Evolutionary conservation across 2,113 vertebrate species (phyloP), one percentile per base, ranked within the genome.

Genomic region (Trogon surrucura): DNA sequence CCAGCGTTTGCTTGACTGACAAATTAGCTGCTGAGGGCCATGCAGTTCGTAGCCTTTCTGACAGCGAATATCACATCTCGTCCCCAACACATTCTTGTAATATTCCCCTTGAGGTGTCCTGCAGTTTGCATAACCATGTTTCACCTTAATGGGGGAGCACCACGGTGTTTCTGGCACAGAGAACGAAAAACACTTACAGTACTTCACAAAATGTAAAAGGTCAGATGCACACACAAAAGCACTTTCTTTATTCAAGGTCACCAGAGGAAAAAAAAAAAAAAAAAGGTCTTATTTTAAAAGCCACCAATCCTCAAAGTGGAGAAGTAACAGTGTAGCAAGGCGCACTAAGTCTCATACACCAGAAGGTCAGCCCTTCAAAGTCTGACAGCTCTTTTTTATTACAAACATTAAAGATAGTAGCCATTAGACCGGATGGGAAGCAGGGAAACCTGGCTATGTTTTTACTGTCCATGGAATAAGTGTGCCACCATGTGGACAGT

Each of bases 121-220:
- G 91, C 99, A 99, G 97, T 98, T 98, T 51, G 98, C 98, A 89
- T 99, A 98, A 10, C 99, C 99, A 3, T 99, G 98, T 88, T 99
- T 99, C 94, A 99, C 98, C 97, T 99, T 99, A 94, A 99, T 98
- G 65, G 99, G 99, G 5, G 99, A 99, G 50, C 99, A 99, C 99
- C 99, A 99, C 0, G 99, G 99, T 11, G 98, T 98, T 91, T 99
- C 99, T 99, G 89, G 58, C 93, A 96, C 81, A 71, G 73, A 89
- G 78, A 96, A 93, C 26, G 93, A 90, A 98, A 95, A 85, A 2
- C 71, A 71, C 41, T 92, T 10, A 73, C 2, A 64, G 41, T 29
- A 94, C 14, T 83, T 95, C 29, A 10, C 79, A 93, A 95, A 95
- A 79, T 1, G 16, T 25, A 38, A 27, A 83, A 69, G 29, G 36